Conservation (phyloP, 2,113 vertebrate species). For the Ariopsis seemanni region DNA sequence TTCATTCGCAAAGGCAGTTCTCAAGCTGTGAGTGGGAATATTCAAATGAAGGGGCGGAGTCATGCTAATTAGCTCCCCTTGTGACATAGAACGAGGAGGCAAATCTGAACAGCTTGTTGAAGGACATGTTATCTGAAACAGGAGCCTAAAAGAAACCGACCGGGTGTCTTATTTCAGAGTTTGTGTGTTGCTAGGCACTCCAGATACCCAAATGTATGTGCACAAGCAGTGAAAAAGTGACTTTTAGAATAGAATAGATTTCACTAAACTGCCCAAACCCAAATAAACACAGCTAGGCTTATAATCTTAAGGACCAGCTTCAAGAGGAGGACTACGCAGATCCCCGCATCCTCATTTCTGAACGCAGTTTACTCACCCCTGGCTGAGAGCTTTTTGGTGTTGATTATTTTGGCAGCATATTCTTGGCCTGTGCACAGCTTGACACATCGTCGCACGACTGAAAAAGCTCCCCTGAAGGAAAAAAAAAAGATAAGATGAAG, state of each 20-base stretch:
- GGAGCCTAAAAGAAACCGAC: too few species aligned
- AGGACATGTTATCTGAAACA: too few species aligned
- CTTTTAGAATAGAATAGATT: not conserved
- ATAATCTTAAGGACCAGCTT: not conserved
- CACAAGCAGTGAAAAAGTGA: too few species aligned
- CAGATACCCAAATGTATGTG: too few species aligned
- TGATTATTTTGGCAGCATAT: conserved; percentile 96
- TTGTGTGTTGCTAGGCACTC: too few species aligned
- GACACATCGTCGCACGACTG: conserved; percentile 92
- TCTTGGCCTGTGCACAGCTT: conserved; percentile 94
- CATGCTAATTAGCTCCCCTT: too few species aligned
- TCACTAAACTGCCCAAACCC: not conserved
- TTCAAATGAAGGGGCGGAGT: too few species aligned
- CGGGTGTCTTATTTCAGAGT: too few species aligned
- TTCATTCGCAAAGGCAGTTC: too few species aligned
- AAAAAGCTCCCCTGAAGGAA: conserved; percentile 88
- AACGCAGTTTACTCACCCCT: conserved; percentile 78
- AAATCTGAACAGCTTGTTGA: too few species aligned
- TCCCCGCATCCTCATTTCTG: not conserved
- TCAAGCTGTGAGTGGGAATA: too few species aligned
- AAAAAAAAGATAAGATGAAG: conserved; percentile 41
- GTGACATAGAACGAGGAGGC: too few species aligned
- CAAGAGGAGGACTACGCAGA: not conserved
- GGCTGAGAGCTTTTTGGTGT: conserved; percentile 96
- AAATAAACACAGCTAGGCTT: conserved; percentile 9